Base-by-base conservation (phyloP, 2,797 vertebrate genomes). In the Neosalanx taihuensis region DNA sequence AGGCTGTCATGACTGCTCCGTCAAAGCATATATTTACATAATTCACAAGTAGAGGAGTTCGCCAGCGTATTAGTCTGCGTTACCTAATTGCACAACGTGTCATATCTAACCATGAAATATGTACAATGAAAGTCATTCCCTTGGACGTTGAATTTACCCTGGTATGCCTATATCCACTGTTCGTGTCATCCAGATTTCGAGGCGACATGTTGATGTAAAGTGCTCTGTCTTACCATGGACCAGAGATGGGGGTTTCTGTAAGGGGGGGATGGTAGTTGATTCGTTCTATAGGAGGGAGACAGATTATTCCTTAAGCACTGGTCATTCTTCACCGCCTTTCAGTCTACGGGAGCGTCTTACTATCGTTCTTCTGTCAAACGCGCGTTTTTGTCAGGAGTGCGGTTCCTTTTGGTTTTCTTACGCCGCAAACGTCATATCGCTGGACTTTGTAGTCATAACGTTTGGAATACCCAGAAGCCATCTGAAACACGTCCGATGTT, bases 271-370 rank as follows among this genome's bases (percentile, higher is more conserved):
- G 59, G 46, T 66, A 29, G 69, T 33, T 64, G 57, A 78, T 71
- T 70, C 70, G 58, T 72, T 72, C 49, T 30, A 73, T 77, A 79
- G 74, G 58, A 10, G 72, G 71, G 77, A 59, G 23, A 33, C 57
- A 59, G 60, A 37, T n/a, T 59, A 60, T 72, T 69, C 81, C 76
- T 76, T 17, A 61, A 0, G 20, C 76, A 33, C 65, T 26, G 41
- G 75, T 79, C 78, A 74, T 82, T 79, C 76, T 35, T 26, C 70
- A 80, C 90, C 83, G 81, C 85, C 83, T 89, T 89, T 84, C 76
- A 84, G 80, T 79, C 82, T 84, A 80, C 84, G 83, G 23, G 58
- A 83, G 75, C 79, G 78, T 80, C 81, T 79, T 72, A 71, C 82
- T 83, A 79, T 85, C 26, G 69, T 71, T 29, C 23, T 70, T 33